Conservation (phyloP, 2,113 vertebrate genomes). For the Fregata magnificens region DNA sequence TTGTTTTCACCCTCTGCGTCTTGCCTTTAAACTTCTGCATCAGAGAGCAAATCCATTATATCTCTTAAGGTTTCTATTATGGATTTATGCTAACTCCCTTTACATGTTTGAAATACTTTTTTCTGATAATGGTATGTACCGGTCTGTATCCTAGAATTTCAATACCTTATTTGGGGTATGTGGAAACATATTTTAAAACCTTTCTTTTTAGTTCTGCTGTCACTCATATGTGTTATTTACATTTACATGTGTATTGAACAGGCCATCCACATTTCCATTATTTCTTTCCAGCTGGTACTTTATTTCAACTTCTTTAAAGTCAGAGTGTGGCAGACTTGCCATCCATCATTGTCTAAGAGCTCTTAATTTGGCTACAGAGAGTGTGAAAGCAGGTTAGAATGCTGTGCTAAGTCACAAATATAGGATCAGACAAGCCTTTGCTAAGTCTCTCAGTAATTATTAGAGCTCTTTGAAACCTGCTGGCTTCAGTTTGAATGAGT, state of each 20-base stretch:
- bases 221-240: not conserved
- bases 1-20: not conserved
- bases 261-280: conserved; percentile 10
- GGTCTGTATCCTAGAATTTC: not conserved
- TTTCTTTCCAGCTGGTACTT: conserved; percentile 22
- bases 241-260: conserved; percentile 2
- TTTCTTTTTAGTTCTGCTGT: not conserved
- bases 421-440: conserved; percentile 41
- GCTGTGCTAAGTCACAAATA: conserved; percentile 6
- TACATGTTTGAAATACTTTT: not conserved
- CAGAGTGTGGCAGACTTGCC: not conserved
- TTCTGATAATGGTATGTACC: not conserved
- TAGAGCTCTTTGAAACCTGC: conserved; percentile 22
- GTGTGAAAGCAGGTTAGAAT: not conserved
- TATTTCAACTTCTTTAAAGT: conserved; percentile 49
- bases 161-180: not conserved
- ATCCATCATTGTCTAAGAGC: conserved; percentile 16
- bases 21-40: not conserved
- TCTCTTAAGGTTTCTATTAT: not conserved
- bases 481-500: conserved; percentile 39
- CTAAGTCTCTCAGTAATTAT: conserved; percentile 45
- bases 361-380: not conserved
- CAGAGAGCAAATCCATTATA: not conserved
- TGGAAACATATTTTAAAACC: not conserved
- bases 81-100: not conserved